Base-by-base conservation (phyloP, 2,113 vertebrate species). In the Syngnathoides biaculeatus region DNA sequence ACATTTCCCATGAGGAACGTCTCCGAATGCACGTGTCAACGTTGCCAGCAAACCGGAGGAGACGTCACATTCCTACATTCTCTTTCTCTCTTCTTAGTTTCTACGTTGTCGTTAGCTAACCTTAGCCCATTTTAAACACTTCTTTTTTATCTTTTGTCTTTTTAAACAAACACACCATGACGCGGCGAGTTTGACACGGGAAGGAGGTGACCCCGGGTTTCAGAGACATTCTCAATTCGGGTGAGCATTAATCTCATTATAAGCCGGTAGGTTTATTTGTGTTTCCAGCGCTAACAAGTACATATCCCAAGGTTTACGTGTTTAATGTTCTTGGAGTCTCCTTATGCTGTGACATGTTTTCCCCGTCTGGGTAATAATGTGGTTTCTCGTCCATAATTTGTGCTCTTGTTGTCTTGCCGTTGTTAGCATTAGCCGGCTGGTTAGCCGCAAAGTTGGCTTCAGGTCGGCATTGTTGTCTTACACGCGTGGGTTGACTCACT, bases 41-140 rank as follows among this genome's bases (percentile, higher is more conserved):
- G 58, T 68, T 75, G 84, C 84, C 80, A 84, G 69, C 84, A 55
- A 78, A 85, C 78, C 86, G 82, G 80, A 86, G 75, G 52, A 78
- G 66, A 87, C 91, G 91, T 92, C 92, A 92, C 90, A 91, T 90
- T 91, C 89, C 90, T 86, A 85, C 88, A 92, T 92, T 92, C 89
- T 77, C 74, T 68, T 86, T 77, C 24, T 76, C 64, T 77, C 80
- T 64, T n/a, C 82, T 69, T 66, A n/a, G n/a, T 73, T 86, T 80
- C 39, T 77, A 86, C 80, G 76, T 80, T 75, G 86, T 84, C 87
- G 83, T 84, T 62, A 65, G 73, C 68, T 53, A 52, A 65, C 58
- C 72, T 56, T 42, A 57, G 71, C 64, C 39, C 59, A 45, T 69
- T 71, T 69, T 43, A 17, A 30, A 30, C 26, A 30, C 9, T 43